Conservation (phyloP, 2,888 invertebrate species). For the Meloe dianella region DNA sequence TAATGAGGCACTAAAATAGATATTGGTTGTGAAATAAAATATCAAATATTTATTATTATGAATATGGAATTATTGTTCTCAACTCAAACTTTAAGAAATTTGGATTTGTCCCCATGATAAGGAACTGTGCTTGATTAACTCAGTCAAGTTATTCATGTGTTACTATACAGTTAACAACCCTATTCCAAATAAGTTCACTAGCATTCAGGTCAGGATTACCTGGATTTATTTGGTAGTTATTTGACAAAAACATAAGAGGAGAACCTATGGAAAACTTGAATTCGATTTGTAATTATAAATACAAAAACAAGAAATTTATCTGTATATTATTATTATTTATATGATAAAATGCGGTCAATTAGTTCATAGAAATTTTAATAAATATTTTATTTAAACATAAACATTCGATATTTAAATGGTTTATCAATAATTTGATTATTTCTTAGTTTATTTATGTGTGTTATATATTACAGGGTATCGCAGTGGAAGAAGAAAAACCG, state of each 20-base stretch:
- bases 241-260: too few relatives aligned
- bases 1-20: too few relatives aligned
- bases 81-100: too few relatives aligned
- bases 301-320: background rate
- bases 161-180: too few relatives aligned
- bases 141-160: too few relatives aligned
- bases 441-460: background rate
- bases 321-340: background rate
- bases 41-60: too few relatives aligned
- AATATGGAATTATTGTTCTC: too few relatives aligned
- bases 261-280: background rate
- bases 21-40: too few relatives aligned
- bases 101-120: too few relatives aligned
- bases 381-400: background rate
- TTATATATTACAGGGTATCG: background rate
- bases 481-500: too few relatives aligned
- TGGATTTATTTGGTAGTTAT: too few relatives aligned
- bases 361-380: conserved; percentile 7
- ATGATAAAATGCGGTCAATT: conserved; percentile 9
- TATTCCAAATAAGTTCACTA: background rate
- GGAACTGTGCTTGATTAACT: too few relatives aligned
- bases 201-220: conserved; percentile 1
- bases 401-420: conserved; percentile 2
- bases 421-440: background rate
- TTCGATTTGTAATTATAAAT: background rate